These are phyloP conservation scores for Macrophya alboannulata DNA, from an alignment of 2,888 invertebrate species.

Conservation along the genomic window DNA sequence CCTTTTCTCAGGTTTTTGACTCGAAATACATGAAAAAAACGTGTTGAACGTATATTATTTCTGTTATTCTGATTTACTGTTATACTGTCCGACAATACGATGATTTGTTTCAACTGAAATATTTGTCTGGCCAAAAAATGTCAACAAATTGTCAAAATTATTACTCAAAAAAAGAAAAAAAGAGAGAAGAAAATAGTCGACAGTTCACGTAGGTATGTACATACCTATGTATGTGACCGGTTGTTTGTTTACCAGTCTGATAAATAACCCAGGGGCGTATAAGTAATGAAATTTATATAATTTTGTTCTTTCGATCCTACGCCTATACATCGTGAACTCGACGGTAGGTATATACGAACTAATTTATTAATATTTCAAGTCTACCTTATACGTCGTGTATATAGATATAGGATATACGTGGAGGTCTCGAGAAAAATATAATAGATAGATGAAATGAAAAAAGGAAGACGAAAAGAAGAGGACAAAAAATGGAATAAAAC, in stretches of 20 bases:
- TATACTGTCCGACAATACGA: no score
- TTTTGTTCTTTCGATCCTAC: neutral
- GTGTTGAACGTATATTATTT: no score
- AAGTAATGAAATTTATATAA: conserved; percentile 22
- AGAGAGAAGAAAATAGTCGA: neutral
- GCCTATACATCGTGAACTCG: neutral
- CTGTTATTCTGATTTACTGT: no score
- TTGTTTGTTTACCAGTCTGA: neutral
- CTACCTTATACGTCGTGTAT: neutral
- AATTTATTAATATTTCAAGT: conserved; percentile 11
- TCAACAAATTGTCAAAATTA: no score
- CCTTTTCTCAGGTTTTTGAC: neutral
- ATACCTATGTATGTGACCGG: neutral
- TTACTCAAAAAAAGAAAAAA: neutral
- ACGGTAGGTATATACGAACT: neutral
- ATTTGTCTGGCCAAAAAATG: no score
- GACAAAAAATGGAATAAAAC: neutral
- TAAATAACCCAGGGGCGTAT: neutral
- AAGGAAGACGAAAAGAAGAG: neutral
- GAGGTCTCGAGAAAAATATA: neutral
- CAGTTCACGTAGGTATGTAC: neutral
- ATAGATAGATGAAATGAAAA: neutral
- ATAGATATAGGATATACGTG: neutral
- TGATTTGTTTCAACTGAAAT: no score
- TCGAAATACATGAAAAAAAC: neutral